phyloP scores from a whole-genome alignment of 2,797 vertebrate species.

The Myotis findleyi region DNA sequence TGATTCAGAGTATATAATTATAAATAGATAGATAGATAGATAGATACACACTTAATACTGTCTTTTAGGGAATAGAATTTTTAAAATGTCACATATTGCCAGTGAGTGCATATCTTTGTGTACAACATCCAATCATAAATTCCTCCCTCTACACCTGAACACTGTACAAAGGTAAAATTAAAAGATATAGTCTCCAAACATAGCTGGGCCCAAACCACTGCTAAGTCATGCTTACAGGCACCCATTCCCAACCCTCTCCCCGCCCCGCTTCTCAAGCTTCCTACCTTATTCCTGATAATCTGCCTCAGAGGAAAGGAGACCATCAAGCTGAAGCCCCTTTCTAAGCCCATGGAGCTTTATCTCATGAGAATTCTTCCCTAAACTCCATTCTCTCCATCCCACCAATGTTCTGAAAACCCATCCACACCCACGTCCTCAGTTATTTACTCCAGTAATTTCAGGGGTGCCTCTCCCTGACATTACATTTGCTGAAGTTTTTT shows the following conservation, averaged over 20 bases:
- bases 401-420: background rate
- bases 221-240: background rate
- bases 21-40: background rate
- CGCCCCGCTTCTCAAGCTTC: background rate
- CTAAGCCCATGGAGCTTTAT: background rate
- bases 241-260: background rate
- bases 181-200: background rate
- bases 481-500: background rate
- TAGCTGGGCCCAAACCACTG: background rate
- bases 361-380: background rate
- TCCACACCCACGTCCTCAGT: background rate
- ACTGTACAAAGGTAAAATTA: background rate
- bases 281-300: background rate
- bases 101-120: background rate
- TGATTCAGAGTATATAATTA: background rate
- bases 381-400: background rate
- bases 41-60: background rate
- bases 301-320: background rate
- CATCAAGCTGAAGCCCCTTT: background rate
- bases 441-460: background rate
- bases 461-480: background rate
- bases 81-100: slow-evolving; percentile 30
- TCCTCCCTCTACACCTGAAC: background rate
- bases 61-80: background rate
- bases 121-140: background rate